Percentiles rank a stretch among this genome's conserved stretches.
Evolutionary conservation across 2,113 vertebrate species (phyloP).

Genomic region (Pangasianodon hypophthalmus): DNA sequence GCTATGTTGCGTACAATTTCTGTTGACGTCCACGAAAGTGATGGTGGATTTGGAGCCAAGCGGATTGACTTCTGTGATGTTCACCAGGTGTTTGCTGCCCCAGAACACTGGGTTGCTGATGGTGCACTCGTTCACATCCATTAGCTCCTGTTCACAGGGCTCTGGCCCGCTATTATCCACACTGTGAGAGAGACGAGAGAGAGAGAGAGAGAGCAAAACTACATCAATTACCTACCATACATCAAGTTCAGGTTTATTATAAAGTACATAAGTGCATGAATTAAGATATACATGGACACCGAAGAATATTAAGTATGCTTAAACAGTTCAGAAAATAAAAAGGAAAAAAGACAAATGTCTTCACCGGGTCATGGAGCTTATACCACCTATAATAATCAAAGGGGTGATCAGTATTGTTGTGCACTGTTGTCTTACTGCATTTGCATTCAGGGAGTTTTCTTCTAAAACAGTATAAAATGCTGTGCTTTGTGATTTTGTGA

Average conservation of each 20-base stretch:
- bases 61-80: constrained; percentile 69
- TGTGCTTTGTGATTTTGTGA: background rate
- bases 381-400: background rate
- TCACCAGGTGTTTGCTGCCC: constrained; percentile 61
- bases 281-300: background rate
- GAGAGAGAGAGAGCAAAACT: background rate
- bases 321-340: background rate
- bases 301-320: background rate
- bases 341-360: background rate
- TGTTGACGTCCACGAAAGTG: constrained; percentile 49
- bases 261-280: background rate
- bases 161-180: constrained; percentile 42
- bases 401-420: background rate
- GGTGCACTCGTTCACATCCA: constrained; percentile 62
- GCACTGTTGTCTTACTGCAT: background rate
- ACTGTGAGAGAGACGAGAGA: background rate
- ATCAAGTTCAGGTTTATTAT: background rate
- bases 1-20: constrained; percentile 66
- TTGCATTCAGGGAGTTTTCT: background rate
- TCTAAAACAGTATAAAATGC: background rate
- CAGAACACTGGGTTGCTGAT: constrained; percentile 65
- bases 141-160: constrained; percentile 63
- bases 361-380: background rate
- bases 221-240: background rate
- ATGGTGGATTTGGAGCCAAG: constrained; percentile 65